Percentiles rank a stretch among this genome's conserved stretches.
phyloP scores from a whole-genome alignment of 1,140 invertebrate species.

The Amyelois transitella region DNA sequence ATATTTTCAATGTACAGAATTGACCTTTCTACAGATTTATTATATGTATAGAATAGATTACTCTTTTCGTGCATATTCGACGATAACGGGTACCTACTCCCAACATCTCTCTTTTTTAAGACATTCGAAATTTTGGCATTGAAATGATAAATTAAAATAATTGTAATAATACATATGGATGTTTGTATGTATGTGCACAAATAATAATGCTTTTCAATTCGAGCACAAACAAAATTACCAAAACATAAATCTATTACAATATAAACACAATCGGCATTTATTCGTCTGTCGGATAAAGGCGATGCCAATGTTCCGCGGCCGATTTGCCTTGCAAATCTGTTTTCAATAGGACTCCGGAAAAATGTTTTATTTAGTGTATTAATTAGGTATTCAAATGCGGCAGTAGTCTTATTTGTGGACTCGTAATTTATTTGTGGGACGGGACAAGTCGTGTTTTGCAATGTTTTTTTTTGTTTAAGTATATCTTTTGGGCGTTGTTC shows the following conservation, averaged over 20 bases:
- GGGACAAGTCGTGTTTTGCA: background rate
- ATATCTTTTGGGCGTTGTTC: no score
- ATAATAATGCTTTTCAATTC: no score
- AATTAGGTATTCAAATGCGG: background rate
- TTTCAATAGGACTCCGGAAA: conserved; percentile 14
- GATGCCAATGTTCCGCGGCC: conserved; percentile 4
- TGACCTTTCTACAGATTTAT: no score
- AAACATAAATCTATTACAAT: background rate
- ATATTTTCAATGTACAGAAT: no score
- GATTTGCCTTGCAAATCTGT: conserved; percentile 20
- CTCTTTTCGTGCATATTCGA: no score
- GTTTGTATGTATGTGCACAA: no score
- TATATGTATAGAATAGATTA: no score
- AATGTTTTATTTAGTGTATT: conserved; percentile 1
- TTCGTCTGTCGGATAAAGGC: conserved; percentile 5
- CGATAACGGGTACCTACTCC: no score
- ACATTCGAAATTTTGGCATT: no score
- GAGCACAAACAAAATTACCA: background rate
- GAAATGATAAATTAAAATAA: no score
- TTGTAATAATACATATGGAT: no score
- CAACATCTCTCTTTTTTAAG: no score
- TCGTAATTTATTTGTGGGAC: background rate
- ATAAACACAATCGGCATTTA: background rate
- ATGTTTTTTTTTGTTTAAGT: background rate
- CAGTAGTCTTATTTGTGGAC: background rate